These are phyloP conservation scores for Oryzaephilus surinamensis DNA, from an alignment of 1,140 invertebrate species.

Conservation along the genomic window DNA sequence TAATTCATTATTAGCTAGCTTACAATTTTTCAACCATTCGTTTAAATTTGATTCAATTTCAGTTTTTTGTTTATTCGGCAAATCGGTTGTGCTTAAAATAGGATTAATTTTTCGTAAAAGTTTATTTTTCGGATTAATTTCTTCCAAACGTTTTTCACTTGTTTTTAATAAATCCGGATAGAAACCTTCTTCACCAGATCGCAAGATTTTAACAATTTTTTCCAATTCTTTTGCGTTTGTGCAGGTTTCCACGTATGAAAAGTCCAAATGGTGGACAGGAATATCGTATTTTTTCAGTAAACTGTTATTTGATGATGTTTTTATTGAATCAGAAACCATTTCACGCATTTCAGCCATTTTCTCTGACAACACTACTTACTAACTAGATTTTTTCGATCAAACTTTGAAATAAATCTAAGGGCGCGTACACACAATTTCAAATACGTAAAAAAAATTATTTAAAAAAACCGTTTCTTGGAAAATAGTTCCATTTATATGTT, in stretches of 20 bases:
- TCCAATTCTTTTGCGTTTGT: constrained; percentile 44
- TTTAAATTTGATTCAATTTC: constrained; percentile 36
- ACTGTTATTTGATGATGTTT: too few relatives aligned
- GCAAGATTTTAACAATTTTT: constrained; percentile 46
- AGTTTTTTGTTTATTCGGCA: constrained; percentile 34
- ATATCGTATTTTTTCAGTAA: constrained; percentile 40
- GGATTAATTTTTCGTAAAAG: constrained; percentile 40
- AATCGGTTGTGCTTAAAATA: constrained; percentile 35
- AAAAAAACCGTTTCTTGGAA: too few relatives aligned
- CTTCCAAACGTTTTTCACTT: constrained; percentile 42
- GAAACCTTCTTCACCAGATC: constrained; percentile 56
- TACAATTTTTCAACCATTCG: constrained; percentile 20
- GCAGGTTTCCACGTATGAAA: constrained; percentile 45
- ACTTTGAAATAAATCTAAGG: too few relatives aligned
- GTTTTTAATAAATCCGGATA: constrained; percentile 47
- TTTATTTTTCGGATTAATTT: constrained; percentile 44
- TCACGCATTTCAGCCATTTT: too few relatives aligned
- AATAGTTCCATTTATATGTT: too few relatives aligned
- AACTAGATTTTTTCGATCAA: too few relatives aligned
- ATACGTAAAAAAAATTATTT: too few relatives aligned
- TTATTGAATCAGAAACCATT: too few relatives aligned
- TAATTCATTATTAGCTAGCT: constrained; percentile 25
- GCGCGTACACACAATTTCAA: too few relatives aligned
- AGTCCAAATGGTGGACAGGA: constrained; percentile 49
- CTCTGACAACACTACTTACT: too few relatives aligned